Evolutionary conservation across 2,113 vertebrate genomes (phyloP).

Genomic region (Neogobius melanostomus): DNA sequence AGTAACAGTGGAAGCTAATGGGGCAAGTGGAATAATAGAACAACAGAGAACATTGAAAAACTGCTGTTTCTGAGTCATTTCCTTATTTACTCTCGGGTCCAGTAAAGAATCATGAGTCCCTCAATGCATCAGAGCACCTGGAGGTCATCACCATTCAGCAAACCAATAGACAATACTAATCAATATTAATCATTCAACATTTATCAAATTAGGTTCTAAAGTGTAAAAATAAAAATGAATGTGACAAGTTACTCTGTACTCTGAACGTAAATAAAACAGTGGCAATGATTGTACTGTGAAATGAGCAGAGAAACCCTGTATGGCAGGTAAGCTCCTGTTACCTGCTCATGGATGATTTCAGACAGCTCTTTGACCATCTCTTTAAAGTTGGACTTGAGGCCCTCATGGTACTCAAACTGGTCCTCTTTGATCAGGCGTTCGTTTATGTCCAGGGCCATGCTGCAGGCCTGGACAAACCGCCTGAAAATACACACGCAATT

Average conservation of each 20-base stretch:
- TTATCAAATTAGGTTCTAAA: too few species aligned
- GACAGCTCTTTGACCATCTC: conserved; percentile 97
- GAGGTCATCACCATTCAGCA: too few species aligned
- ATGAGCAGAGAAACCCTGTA: too few species aligned
- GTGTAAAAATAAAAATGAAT: too few species aligned
- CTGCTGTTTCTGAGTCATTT: neutral
- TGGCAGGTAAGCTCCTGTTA: conserved; percentile 7
- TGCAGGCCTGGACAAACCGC: conserved; percentile 91
- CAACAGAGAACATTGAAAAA: neutral
- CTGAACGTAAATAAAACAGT: too few species aligned
- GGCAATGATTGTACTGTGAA: too few species aligned
- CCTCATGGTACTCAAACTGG: conserved; percentile 95
- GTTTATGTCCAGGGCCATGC: conserved; percentile 92
- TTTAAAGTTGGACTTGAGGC: conserved; percentile 92
- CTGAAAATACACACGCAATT: conserved; percentile 58
- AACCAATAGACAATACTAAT: too few species aligned
- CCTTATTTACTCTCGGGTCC: neutral
- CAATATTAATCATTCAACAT: too few species aligned
- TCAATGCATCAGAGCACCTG: too few species aligned
- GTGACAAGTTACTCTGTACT: too few species aligned
- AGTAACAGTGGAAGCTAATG: neutral
- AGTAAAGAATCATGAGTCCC: too few species aligned
- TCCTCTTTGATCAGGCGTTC: conserved; percentile 96
- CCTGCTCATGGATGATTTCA: conserved; percentile 96
- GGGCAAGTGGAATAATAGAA: neutral